These are phyloP conservation scores for Melanotaenia duboulayi DNA, from an alignment of 2,113 vertebrate genomes.

Conservation along the genomic window DNA sequence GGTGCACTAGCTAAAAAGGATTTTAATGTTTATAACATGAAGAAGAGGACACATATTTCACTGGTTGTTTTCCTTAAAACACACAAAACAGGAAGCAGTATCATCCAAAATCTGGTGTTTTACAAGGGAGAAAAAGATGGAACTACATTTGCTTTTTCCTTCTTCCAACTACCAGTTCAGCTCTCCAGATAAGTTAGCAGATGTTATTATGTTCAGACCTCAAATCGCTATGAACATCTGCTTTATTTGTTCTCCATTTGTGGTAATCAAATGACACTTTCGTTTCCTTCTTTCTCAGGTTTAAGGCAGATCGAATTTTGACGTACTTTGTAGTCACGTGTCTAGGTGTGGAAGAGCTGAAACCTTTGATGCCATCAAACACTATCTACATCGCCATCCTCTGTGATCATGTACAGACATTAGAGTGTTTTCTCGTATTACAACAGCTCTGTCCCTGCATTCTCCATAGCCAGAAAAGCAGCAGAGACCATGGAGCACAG, in stretches of 20 bases:
- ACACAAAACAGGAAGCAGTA: constrained; percentile 68
- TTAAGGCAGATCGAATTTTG: constrained; percentile 44
- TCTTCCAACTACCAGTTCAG: constrained; percentile 57
- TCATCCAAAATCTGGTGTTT: constrained; percentile 63
- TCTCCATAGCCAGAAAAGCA: constrained; percentile 11
- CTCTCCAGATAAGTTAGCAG: constrained; percentile 53
- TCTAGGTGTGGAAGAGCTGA: constrained; percentile 45
- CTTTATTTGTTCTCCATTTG: background rate
- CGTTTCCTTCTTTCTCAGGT: constrained; percentile 23
- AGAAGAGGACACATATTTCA: constrained; percentile 12
- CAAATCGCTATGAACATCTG: background rate
- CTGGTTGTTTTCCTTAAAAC: constrained; percentile 63
- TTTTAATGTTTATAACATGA: background rate
- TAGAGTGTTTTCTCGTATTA: constrained; percentile 58
- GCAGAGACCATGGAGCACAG: constrained; percentile 9
- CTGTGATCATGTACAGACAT: constrained; percentile 53
- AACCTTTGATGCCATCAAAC: constrained; percentile 47
- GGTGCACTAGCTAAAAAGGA: background rate
- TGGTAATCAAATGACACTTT: background rate
- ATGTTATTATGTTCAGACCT: background rate
- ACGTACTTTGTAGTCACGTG: constrained; percentile 70
- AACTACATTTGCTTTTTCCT: constrained; percentile 60
- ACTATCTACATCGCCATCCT: constrained; percentile 64
- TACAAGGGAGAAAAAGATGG: constrained; percentile 33
- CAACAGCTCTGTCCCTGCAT: constrained; percentile 48